These are phyloP conservation scores for Zingel zingel DNA, from an alignment of 2,113 vertebrate genomes.

Conservation along the genomic window DNA sequence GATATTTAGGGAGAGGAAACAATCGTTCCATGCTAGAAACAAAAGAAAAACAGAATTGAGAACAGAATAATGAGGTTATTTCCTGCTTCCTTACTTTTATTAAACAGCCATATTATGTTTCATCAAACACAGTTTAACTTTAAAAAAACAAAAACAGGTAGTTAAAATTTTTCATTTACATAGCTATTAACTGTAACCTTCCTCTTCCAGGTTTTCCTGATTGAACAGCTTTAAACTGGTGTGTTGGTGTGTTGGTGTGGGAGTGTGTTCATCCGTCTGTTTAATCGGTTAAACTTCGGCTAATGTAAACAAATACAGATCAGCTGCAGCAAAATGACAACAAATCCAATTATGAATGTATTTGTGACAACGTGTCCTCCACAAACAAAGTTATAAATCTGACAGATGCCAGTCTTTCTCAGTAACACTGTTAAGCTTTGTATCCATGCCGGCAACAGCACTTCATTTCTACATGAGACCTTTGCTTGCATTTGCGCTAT, in stretches of 20 bases:
- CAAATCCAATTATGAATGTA: slow-evolving; percentile 1
- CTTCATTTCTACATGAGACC: neutral
- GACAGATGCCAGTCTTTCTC: slow-evolving; percentile 7
- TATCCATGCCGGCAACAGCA: neutral
- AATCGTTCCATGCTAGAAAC: neutral
- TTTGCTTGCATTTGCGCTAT: neutral
- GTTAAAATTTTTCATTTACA: neutral
- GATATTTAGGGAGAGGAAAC: neutral
- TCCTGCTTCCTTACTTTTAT: neutral
- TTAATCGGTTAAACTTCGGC: neutral
- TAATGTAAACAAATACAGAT: neutral
- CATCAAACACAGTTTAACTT: neutral
- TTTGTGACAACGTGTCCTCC: neutral
- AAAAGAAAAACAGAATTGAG: neutral
- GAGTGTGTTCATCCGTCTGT: neutral
- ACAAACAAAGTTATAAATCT: slow-evolving; percentile 10
- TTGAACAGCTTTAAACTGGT: neutral
- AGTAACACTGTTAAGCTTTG: neutral
- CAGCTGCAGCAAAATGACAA: neutral
- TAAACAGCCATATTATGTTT: neutral
- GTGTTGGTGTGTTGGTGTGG: neutral
- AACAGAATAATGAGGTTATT: neutral
- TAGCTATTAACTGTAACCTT: neutral
- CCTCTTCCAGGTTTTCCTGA: neutral
- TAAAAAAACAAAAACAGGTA: neutral